These are phyloP conservation scores for Bombylius major DNA, from an alignment of 2,888 invertebrate genomes.

Conservation along the genomic window DNA sequence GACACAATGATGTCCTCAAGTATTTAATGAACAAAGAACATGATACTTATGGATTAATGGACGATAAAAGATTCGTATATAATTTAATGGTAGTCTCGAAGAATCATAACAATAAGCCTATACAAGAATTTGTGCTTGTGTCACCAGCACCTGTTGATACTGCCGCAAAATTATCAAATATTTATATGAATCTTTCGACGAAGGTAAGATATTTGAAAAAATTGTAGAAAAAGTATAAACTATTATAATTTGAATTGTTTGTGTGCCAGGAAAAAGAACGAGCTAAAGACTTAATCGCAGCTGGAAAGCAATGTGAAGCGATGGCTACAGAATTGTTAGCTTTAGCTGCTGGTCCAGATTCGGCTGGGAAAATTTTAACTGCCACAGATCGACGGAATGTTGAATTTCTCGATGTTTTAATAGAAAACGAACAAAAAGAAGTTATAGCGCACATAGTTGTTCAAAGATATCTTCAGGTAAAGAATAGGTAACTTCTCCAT, in stretches of 20 bases:
- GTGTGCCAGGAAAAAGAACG: conserved; percentile 79
- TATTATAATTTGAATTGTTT: background rate
- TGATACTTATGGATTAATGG: conserved; percentile 93
- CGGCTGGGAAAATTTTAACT: conserved; percentile 86
- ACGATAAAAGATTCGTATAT: conserved; percentile 94
- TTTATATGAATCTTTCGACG: conserved; percentile 73
- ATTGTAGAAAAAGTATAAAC: background rate
- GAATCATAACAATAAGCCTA: conserved; percentile 87
- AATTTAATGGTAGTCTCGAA: conserved; percentile 97
- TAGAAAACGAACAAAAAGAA: conserved; percentile 98
- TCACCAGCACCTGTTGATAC: conserved; percentile 99
- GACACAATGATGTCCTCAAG: conserved; percentile 89
- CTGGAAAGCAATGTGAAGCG: conserved; percentile 90
- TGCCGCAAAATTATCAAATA: conserved; percentile 92
- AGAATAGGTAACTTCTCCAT: conserved; percentile 16
- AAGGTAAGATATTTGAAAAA: conserved; percentile 42
- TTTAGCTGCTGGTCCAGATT: conserved; percentile 85
- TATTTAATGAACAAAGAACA: conserved; percentile 96
- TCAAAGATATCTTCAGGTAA: conserved; percentile 88
- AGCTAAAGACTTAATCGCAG: conserved; percentile 89
- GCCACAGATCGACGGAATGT: conserved; percentile 89
- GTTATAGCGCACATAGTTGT: conserved; percentile 95
- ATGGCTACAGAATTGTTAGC: conserved; percentile 96
- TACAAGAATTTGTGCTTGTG: conserved; percentile 95
- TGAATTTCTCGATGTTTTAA: conserved; percentile 90